Base-by-base conservation (phyloP, 2,888 invertebrate genomes). In the Timema cristinae region DNA sequence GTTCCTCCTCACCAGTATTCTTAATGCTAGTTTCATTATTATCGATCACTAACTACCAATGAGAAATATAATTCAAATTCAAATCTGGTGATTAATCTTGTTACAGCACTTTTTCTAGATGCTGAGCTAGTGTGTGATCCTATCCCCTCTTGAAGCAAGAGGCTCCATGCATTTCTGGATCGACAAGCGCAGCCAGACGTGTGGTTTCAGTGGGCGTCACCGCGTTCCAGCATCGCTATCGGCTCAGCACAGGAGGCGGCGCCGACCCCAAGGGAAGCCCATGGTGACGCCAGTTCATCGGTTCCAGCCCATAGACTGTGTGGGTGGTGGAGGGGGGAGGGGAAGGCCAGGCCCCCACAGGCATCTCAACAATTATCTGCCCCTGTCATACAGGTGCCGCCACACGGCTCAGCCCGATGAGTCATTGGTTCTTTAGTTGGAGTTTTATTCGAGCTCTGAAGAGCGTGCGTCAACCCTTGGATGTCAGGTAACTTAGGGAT, bases 121-220 rank as follows among this genome's bases (percentile, higher is more conserved):
- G 32, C 32, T 32, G 32, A 32, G 32, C 32, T 32, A 32, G 32
- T 32, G 32, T 32, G 32, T 32, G 32, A 32, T 32, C 32, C 4
- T 32, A 32, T 32, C 32, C 32, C 32, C 32, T 32, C 32, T 32
- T 32, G 32, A 32, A 32, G 32, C 32, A 32, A 32, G 48, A 63
- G 32, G 13, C 74, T 67, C 74, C 74, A 93, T 92, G 92, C 92
- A 93, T 91, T 92, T 93, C 86, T 93, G 92, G 92, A 92, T 92
- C 82, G 91, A 92, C 83, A 92, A 92, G 84, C 90, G 91, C 80
- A 89, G 90, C 82, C 90, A 91, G 82, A 85, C 86, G 85, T 91
- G 90, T 84, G 89, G 90, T 78, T 91, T 90, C 83, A 87, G 85
- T 80, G 90, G 91, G 79, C 87, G 91, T 79, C 89, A 88, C 78